phyloP scores from a whole-genome alignment of 2,888 invertebrate species.

The Meta bourneti region DNA sequence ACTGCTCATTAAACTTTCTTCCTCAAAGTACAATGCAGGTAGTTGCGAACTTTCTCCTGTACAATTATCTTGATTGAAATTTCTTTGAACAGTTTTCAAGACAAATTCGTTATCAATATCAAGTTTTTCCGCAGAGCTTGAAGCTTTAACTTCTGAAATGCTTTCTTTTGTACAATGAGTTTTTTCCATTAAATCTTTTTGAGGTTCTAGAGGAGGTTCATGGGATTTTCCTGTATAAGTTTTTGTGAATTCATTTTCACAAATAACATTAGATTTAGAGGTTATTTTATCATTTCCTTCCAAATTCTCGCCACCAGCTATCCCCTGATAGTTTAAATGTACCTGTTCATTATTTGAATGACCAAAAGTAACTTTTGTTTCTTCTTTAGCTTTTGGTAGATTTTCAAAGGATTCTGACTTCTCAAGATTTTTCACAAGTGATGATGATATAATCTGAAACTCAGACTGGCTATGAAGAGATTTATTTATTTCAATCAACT shows the following conservation, averaged over 20 bases:
- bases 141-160: neutral
- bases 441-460: conserved; percentile 42
- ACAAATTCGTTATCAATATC: conserved; percentile 63
- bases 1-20: conserved; percentile 71
- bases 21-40: conserved; percentile 59
- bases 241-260: conserved; percentile 10
- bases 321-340: neutral
- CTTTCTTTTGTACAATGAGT: neutral
- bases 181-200: neutral
- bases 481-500: conserved; percentile 1
- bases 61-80: neutral
- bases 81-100: conserved; percentile 40
- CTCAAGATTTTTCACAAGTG: conserved; percentile 57
- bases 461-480: conserved; percentile 25
- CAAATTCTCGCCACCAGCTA: neutral
- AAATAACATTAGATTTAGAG: conserved; percentile 7
- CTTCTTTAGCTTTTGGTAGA: conserved; percentile 9
- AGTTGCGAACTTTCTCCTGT: neutral
- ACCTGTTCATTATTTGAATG: conserved; percentile 1
- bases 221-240: neutral
- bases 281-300: neutral
- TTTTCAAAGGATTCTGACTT: conserved; percentile 51
- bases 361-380: conserved; percentile 1
- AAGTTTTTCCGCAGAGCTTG: conserved; percentile 30
- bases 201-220: conserved; percentile 4